Base-by-base conservation (phyloP, 37 sponge, comb jelly and placozoan species). In the Crambe crambe region DNA sequence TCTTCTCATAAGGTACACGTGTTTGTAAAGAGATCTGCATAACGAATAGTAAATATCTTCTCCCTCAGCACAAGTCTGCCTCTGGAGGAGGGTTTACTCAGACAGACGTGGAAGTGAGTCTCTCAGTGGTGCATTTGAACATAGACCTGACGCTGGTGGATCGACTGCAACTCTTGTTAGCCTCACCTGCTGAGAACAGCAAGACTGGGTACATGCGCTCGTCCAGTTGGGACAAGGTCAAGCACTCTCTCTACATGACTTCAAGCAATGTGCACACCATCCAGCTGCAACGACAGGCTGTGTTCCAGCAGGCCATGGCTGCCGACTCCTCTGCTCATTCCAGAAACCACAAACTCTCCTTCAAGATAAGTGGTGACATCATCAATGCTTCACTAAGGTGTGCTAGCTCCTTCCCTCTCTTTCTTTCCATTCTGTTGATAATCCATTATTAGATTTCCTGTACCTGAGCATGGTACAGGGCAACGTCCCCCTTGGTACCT, bases 211-310 rank as follows among this genome's bases (percentile, higher is more conserved):
- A 65, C 29, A 26, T 71, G 36, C 32, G 30, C 12, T 29, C 57
- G 2, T 38, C 32, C 63, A 56, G 58, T 36, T 29, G 21, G 59
- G 72, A 76, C 3, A 74, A 68, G 29, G 36, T 77, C 59, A 77
- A 70, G 22, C 85, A 77, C 22, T 85, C 85, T 1, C 85, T 85
- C 18, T 85, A 85, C 62, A 76, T 85, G 72, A 76, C 85, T 25
- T 74, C 71, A 36, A 85, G 85, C 71, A 85, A 85, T 71, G 29
- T 41, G 27, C 77, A 85, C 58, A 57, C 61, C 47, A 60, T 85
- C 6, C 61, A 69, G 39, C 32, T 74, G 82, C 73, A 82, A 41
- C 62, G 82, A 6, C 85, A 85, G 78, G 78, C 62, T n/a, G 26
- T 85, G 61, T 85, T 85, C 79, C 69, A 72, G 61, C 85, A 85